These are phyloP conservation scores for Unio delphinus DNA, from an alignment of 2,888 invertebrate genomes.

Conservation along the genomic window DNA sequence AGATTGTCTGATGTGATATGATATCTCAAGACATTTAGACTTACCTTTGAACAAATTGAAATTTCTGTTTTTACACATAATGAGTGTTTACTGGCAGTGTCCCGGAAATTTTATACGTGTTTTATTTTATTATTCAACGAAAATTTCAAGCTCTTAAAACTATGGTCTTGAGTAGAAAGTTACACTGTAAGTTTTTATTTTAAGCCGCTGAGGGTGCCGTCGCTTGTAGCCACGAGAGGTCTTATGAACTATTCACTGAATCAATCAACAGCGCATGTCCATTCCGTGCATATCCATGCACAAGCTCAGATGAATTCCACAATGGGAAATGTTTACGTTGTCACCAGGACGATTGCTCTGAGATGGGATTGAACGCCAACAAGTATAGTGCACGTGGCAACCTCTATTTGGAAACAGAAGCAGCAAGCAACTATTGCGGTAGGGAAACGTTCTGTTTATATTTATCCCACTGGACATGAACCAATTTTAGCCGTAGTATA, in stretches of 20 bases:
- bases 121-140: not conserved
- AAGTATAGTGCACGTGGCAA: slow-evolving; percentile 33
- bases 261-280: slow-evolving; percentile 85
- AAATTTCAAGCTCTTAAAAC: not conserved
- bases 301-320: slow-evolving; percentile 79
- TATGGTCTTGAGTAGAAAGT: not conserved
- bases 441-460: slow-evolving; percentile 6
- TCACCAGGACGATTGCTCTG: slow-evolving; percentile 33
- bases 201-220: slow-evolving; percentile 45
- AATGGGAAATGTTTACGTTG: slow-evolving; percentile 45
- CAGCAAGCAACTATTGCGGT: slow-evolving; percentile 44
- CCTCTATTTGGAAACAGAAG: slow-evolving; percentile 42
- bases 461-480: not conserved
- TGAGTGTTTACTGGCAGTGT: not conserved
- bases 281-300: slow-evolving; percentile 84
- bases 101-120: too few relatives aligned
- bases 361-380: slow-evolving; percentile 48
- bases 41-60: not conserved
- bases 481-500: not conserved
- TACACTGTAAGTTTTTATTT: slow-evolving; percentile 3
- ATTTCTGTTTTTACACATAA: not conserved
- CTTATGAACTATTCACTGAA: slow-evolving; percentile 87
- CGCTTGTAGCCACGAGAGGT: slow-evolving; percentile 90
- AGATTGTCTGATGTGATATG: too few relatives aligned
- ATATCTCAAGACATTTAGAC: too few relatives aligned